phyloP scores from a whole-genome alignment of 2,797 vertebrate species.

The Sciurus carolinensis region DNA sequence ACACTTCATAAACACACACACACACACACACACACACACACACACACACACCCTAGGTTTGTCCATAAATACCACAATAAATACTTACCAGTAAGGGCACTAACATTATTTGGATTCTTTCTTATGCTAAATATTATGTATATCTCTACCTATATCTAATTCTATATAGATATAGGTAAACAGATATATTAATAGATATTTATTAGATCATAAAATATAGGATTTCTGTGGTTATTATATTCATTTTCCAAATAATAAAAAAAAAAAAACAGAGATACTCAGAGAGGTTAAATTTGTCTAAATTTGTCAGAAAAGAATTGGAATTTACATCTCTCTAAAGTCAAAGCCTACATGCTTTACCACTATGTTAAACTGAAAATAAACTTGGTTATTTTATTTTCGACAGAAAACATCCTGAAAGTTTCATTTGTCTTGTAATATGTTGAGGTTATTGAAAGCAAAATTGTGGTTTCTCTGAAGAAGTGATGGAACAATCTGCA shows the following conservation, averaged over 20 bases:
- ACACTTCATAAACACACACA: not conserved
- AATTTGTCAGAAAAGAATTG: not conserved
- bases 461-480: not conserved
- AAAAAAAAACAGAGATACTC: not conserved
- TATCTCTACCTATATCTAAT: not conserved
- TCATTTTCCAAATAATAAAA: not conserved
- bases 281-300: not conserved
- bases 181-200: not conserved
- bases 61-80: conserved; percentile 4
- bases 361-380: not conserved
- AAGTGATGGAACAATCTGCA: not conserved
- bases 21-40: too few relatives aligned
- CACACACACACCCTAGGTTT: not conserved
- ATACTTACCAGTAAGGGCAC: not conserved
- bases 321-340: not conserved
- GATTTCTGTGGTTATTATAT: not conserved
- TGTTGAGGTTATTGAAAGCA: not conserved
- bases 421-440: not conserved
- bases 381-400: not conserved
- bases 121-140: not conserved
- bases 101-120: not conserved
- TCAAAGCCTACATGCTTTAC: not conserved
- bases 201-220: not conserved
- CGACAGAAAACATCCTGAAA: not conserved
- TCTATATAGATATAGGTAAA: not conserved